A percentile compares a stretch with the other conserved stretches of the same genome.
Conservation (phyloP, 1,140 invertebrate species). For the Cotesia glomerata region DNA sequence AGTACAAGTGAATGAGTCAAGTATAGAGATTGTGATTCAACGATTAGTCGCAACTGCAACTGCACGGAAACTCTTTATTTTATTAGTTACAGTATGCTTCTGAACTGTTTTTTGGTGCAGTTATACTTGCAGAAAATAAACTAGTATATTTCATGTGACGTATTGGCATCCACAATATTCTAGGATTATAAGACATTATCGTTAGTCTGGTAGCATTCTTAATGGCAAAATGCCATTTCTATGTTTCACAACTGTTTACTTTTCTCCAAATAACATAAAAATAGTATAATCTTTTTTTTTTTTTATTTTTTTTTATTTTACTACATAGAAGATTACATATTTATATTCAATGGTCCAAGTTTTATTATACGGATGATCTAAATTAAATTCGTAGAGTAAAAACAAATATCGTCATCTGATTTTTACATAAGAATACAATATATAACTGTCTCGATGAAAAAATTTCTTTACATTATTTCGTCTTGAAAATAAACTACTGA, state of each 20-base stretch:
- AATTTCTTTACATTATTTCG: neutral
- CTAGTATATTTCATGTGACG: constrained; percentile 42
- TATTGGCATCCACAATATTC: constrained; percentile 52
- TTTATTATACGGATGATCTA: constrained; percentile 21
- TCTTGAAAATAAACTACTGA: neutral
- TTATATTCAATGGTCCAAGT: constrained; percentile 62
- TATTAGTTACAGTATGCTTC: constrained; percentile 48
- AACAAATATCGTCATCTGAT: no score
- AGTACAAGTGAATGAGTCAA: constrained; percentile 2
- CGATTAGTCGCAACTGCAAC: constrained; percentile 35
- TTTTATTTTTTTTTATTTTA: neutral
- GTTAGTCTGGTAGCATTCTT: constrained; percentile 46
- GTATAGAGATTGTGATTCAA: neutral
- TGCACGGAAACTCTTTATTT: constrained; percentile 35
- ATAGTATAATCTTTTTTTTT: neutral
- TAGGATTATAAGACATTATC: constrained; percentile 55
- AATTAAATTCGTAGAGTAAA: no score
- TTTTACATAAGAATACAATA: no score
- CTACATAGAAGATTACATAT: constrained; percentile 45
- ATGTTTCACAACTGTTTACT: constrained; percentile 12
- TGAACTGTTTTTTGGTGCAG: constrained; percentile 47
- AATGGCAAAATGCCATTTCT: constrained; percentile 56
- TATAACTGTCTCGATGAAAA: neutral
- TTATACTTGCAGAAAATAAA: constrained; percentile 51
- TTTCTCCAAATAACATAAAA: constrained; percentile 34